A percentile compares a stretch with the other conserved stretches of the same genome.
Conservation (phyloP, 2,113 vertebrate genomes). For the Thymallus thymallus region DNA sequence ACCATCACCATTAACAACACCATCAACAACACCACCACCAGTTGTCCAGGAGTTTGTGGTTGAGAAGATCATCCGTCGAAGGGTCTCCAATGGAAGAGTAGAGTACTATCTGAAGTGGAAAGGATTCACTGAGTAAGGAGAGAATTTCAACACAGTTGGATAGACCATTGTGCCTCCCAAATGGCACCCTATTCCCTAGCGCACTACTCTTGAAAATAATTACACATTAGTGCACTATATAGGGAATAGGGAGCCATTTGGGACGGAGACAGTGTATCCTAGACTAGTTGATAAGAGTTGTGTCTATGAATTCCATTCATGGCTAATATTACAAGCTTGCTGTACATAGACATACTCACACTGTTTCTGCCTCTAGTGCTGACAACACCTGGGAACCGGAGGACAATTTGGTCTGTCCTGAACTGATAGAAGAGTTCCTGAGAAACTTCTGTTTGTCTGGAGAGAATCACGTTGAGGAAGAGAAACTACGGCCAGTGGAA, state of each 20-base stretch:
- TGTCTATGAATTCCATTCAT: too few relatives aligned
- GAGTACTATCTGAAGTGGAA: slow-evolving; percentile 99
- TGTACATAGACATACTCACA: neutral
- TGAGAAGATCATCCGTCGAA: slow-evolving; percentile 90
- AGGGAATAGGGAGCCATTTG: too few relatives aligned
- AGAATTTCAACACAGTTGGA: slow-evolving; percentile 42
- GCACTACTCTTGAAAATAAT: too few relatives aligned
- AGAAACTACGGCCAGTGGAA: slow-evolving; percentile 15
- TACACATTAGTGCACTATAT: too few relatives aligned
- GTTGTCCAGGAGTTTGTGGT: slow-evolving; percentile 95
- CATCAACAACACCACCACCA: slow-evolving; percentile 65
- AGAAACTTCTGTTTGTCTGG: slow-evolving; percentile 82
- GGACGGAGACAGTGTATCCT: too few relatives aligned
- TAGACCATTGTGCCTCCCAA: neutral
- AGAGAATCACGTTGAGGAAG: slow-evolving; percentile 62
- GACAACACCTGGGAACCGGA: slow-evolving; percentile 99
- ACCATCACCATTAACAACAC: too few relatives aligned
- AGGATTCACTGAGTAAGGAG: slow-evolving; percentile 96
- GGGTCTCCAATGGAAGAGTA: slow-evolving; percentile 91
- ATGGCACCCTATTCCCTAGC: too few relatives aligned
- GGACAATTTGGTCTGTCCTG: slow-evolving; percentile 97
- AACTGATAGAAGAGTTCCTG: slow-evolving; percentile 94
- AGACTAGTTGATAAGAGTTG: too few relatives aligned
- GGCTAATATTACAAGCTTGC: too few relatives aligned
- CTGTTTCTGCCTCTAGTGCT: slow-evolving; percentile 73